Percentiles rank a stretch among this genome's conserved stretches.
Evolutionary conservation across 92 coral and sea anemone genomes (phyloP).

Genomic region (Porites rus): DNA sequence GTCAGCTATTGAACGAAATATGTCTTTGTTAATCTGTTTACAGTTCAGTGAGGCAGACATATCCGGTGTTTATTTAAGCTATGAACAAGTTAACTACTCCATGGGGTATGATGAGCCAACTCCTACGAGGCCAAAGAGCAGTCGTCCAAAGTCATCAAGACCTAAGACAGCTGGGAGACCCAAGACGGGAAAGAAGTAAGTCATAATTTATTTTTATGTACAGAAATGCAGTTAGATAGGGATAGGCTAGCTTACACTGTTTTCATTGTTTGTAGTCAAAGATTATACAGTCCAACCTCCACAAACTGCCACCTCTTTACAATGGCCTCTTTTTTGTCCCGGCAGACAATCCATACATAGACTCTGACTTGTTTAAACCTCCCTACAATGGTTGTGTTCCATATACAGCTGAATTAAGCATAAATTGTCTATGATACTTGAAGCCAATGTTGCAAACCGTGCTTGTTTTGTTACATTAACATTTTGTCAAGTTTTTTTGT

Average conservation of each 20-base stretch:
- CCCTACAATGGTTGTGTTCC: too few species aligned
- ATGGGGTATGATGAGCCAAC: conserved; percentile 90
- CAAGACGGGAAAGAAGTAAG: conserved; percentile 94
- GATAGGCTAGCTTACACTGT: neutral
- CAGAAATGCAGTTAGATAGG: neutral
- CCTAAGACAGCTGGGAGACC: conserved; percentile 90
- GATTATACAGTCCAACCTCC: too few species aligned
- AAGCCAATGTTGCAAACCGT: too few species aligned
- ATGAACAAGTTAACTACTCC: conserved; percentile 71
- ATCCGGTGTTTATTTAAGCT: conserved; percentile 89
- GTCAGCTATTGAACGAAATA: neutral
- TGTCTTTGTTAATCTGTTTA: neutral
- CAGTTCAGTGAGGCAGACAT: conserved; percentile 87
- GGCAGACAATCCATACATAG: too few species aligned
- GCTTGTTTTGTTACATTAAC: too few species aligned
- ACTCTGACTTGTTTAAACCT: too few species aligned
- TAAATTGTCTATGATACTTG: too few species aligned
- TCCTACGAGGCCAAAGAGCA: conserved; percentile 73
- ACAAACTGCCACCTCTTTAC: too few species aligned
- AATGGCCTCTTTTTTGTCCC: too few species aligned
- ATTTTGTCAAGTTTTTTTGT: too few species aligned
- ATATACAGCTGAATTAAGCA: too few species aligned
- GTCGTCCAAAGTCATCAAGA: conserved; percentile 87
- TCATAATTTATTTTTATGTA: neutral
- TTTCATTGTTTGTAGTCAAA: too few species aligned